Percentiles rank a stretch among this genome's conserved stretches.
phyloP scores from a whole-genome alignment of 1,140 invertebrate genomes.

The Pogonomyrmex barbatus region DNA sequence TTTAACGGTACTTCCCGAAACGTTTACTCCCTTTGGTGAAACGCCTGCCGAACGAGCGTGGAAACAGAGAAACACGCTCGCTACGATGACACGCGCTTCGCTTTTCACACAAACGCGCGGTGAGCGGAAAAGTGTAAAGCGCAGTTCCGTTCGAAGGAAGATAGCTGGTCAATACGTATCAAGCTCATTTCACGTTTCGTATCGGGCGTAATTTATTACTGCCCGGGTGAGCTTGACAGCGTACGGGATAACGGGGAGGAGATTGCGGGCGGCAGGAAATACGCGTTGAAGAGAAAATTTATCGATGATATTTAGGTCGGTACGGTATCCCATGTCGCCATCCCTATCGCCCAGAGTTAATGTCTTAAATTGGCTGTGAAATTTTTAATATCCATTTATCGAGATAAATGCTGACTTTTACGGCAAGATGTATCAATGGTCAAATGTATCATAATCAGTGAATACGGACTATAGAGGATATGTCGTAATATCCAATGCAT shows the following conservation, averaged over 20 bases:
- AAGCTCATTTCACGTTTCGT: constrained; percentile 1
- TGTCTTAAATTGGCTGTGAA: constrained; percentile 41
- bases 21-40: not conserved
- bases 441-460: not conserved
- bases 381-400: constrained; percentile 54
- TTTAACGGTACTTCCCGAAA: constrained; percentile 39
- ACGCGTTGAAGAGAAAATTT: constrained; percentile 37
- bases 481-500: constrained; percentile 4
- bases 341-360: not conserved
- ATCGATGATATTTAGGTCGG: constrained; percentile 40
- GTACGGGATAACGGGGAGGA: not conserved
- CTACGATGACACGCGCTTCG: constrained; percentile 54
- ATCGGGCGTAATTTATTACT: constrained; percentile 53
- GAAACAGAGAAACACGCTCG: constrained; percentile 39
- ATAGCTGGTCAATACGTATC: constrained; percentile 37
- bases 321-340: too few species aligned
- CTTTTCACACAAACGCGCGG: not conserved
- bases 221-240: constrained; percentile 31
- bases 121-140: constrained; percentile 2
- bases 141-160: not conserved
- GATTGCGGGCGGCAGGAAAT: constrained; percentile 20
- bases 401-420: constrained; percentile 36
- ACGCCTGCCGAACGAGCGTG: not conserved
- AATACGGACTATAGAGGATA: not conserved
- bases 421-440: not conserved